phyloP scores from a whole-genome alignment of 2,797 vertebrate species.

The Hemibagrus guttatus region DNA sequence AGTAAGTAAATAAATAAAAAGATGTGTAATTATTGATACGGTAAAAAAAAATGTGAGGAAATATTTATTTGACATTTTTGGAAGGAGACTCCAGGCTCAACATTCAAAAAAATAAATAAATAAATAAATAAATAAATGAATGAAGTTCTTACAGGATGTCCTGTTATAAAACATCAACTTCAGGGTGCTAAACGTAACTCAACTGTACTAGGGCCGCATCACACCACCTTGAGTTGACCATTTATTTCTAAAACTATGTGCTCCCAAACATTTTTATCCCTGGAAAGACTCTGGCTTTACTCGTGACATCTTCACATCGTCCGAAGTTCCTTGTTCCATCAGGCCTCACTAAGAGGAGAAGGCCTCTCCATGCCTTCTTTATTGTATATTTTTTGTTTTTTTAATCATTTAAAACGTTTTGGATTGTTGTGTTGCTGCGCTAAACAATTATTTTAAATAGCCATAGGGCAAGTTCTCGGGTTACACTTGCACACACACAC shows the following conservation, averaged over 20 bases:
- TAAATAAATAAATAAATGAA: too few species aligned
- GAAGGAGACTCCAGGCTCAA: too few species aligned
- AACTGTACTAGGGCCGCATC: fast-evolving
- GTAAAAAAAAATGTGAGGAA: too few species aligned
- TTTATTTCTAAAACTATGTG: background rate
- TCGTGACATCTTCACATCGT: background rate
- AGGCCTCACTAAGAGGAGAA: background rate
- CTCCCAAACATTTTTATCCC: background rate
- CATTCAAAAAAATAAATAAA: too few species aligned
- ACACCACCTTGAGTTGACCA: background rate
- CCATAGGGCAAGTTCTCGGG: background rate
- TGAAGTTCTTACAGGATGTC: too few species aligned
- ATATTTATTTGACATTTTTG: too few species aligned
- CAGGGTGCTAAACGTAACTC: background rate
- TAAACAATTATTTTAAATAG: background rate
- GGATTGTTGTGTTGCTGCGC: background rate
- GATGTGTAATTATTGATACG: too few species aligned
- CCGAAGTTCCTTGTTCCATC: background rate
- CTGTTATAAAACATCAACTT: background rate
- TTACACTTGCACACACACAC: background rate
- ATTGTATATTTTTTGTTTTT: background rate
- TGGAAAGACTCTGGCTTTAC: background rate
- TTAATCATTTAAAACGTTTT: background rate
- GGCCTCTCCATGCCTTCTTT: background rate
- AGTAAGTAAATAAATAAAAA: too few species aligned